Base-by-base conservation (phyloP, 2,888 invertebrate species). In the Hyposoter dolosus region DNA sequence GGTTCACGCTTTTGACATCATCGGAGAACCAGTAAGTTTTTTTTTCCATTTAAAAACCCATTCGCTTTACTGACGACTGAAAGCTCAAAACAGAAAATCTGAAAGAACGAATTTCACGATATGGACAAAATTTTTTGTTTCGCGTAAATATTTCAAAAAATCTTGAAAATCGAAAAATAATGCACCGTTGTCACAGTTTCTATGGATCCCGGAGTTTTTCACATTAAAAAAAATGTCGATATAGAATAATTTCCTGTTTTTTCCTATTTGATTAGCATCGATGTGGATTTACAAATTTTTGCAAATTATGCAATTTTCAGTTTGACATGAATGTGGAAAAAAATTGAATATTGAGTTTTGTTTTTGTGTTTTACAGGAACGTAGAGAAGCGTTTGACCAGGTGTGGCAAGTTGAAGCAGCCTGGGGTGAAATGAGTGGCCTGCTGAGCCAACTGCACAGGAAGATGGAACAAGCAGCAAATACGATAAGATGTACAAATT, bases 401-500 rank as follows among this genome's bases (percentile, higher is more conserved):
- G 96, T 96, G 80, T 95, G 95, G 91, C 97, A 97, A 94, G 97
- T 97, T 84, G 98, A 98, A 94, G 97, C 97, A 90, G 98, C 98
- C 76, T 98, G 98, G 97, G 96, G 97, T 90, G 98, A 98, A 95
- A 95, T 99, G 90, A 97, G 97, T 90, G 97, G 97, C 93, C 95
- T 99, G 90, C 94, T 99, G 84, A 97, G 97, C 19, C 98, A 98
- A 93, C 95, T 99, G 80, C 98, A 98, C 94, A 97, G 98, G 93
- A 99, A 99, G 95, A 98, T 99, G 95, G 98, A 98, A 94, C 98
- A 98, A 94, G 98, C 98, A 50, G 98, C 98, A 85, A 98, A 98
- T 94, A 98, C 98, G 88, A 98, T 99, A 94, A 95, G 98, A 92
- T 99, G 99, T 95, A 99, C 98, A 93, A 98, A 98, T 94, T 99